phyloP scores from a whole-genome alignment of 2,113 vertebrate genomes.

The Apistogramma diplotaenia region DNA sequence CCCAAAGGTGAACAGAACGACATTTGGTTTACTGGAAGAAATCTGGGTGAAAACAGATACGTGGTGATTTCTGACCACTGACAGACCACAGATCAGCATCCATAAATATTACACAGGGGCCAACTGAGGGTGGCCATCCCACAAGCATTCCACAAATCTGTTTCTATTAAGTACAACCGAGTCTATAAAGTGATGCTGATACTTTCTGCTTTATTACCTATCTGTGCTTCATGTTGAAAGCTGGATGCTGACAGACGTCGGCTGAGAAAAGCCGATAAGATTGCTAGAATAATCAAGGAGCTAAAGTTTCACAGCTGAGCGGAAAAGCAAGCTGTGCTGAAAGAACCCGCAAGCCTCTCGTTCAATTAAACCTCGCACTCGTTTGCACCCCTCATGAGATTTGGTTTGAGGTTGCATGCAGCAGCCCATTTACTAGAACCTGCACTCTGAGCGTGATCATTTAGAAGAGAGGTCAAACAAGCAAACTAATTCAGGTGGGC shows the following conservation, averaged over 20 bases:
- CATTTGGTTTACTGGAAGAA: conserved; percentile 72
- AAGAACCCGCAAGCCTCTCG: background rate
- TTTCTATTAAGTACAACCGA: conserved; percentile 61
- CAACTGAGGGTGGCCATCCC: conserved; percentile 68
- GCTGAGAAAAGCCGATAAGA: conserved; percentile 41
- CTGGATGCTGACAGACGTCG: conserved; percentile 36
- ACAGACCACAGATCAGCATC: conserved; percentile 72
- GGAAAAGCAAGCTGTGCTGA: conserved; percentile 26
- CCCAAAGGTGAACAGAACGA: conserved; percentile 68
- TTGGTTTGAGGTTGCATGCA: conserved; percentile 1
- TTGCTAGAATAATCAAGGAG: background rate
- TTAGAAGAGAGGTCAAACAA: background rate
- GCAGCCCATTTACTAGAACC: background rate
- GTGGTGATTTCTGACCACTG: conserved; percentile 72
- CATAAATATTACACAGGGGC: conserved; percentile 68
- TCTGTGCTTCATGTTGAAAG: conserved; percentile 23
- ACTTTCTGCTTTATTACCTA: conserved; percentile 22
- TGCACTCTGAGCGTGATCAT: background rate
- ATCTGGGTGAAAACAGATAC: conserved; percentile 69
- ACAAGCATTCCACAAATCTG: conserved; percentile 73
- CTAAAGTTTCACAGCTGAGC: conserved; percentile 17
- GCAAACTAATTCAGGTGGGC: background rate
- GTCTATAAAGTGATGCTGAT: conserved; percentile 34
- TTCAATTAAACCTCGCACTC: conserved; percentile 5
- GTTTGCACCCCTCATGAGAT: background rate